Percentiles rank a stretch among this genome's conserved stretches.
phyloP scores from a whole-genome alignment of 2,797 vertebrate genomes.

The Siniperca undulata region DNA sequence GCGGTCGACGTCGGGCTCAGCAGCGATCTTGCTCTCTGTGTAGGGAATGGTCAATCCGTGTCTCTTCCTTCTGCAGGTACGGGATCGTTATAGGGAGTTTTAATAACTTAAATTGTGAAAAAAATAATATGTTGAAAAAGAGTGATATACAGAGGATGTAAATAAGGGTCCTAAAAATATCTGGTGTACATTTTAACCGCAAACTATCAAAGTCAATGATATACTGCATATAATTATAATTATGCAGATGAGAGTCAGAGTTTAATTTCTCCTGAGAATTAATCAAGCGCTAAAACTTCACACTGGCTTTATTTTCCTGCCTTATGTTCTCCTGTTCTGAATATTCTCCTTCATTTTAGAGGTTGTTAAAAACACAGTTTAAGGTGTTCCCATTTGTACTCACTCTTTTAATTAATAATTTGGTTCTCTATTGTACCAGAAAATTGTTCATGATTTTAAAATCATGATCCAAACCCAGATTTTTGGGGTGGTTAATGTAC shows the following conservation, averaged over 20 bases:
- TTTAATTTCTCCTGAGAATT: slow-evolving; percentile 13
- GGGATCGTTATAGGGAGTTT: no score
- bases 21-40: no score
- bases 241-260: neutral
- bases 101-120: neutral
- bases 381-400: neutral
- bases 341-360: neutral
- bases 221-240: neutral
- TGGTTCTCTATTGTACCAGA: no score
- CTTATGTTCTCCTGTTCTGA: neutral
- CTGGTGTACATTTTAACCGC: slow-evolving; percentile 5
- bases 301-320: neutral
- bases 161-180: slow-evolving; percentile 16
- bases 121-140: neutral
- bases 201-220: neutral
- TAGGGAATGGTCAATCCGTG: no score
- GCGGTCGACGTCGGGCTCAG: no score
- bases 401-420: neutral
- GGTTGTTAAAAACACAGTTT: neutral
- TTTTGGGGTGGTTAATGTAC: neutral
- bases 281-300: neutral
- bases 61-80: no score
- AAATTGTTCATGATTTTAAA: neutral
- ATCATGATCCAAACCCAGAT: no score
- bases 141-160: neutral